Evolutionary conservation across 2,888 invertebrate species (phyloP).

Genomic region (Orthosia gracilis): DNA sequence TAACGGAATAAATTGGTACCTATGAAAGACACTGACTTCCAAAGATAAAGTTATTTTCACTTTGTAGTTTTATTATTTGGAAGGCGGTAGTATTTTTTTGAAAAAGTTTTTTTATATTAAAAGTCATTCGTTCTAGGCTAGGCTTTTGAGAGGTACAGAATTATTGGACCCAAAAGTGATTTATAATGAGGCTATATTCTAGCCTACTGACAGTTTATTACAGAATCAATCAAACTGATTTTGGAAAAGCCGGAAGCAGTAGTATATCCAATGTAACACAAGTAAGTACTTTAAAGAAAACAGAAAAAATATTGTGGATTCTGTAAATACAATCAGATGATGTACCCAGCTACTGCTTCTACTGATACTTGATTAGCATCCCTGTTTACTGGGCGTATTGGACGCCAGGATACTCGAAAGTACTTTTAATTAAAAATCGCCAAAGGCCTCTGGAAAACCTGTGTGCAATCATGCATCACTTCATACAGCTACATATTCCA

Average conservation of each 20-base stretch:
- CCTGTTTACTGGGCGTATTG: background rate
- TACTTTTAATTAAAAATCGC: constrained; percentile 24
- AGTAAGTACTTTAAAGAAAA: no score
- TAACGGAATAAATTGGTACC: no score
- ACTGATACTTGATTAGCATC: constrained; percentile 5
- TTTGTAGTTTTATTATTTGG: no score
- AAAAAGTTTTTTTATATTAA: no score
- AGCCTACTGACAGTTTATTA: background rate
- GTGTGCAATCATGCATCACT: constrained; percentile 29
- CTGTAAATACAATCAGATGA: no score
- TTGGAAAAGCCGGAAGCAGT: background rate
- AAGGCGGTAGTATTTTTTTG: no score
- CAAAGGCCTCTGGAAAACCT: constrained; percentile 19
- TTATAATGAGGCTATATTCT: background rate
- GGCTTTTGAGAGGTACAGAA: background rate
- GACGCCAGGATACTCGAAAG: background rate
- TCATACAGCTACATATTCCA: constrained; percentile 18
- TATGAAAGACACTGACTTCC: no score
- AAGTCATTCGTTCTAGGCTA: no score
- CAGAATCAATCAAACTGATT: background rate
- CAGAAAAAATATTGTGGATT: no score
- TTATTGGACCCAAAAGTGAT: background rate
- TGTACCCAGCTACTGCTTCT: no score
- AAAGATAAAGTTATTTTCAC: no score
- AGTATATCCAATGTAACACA: no score